These are phyloP conservation scores for Cynodonichthys magdalenae DNA, from an alignment of 2,797 vertebrate genomes.

Conservation along the genomic window DNA sequence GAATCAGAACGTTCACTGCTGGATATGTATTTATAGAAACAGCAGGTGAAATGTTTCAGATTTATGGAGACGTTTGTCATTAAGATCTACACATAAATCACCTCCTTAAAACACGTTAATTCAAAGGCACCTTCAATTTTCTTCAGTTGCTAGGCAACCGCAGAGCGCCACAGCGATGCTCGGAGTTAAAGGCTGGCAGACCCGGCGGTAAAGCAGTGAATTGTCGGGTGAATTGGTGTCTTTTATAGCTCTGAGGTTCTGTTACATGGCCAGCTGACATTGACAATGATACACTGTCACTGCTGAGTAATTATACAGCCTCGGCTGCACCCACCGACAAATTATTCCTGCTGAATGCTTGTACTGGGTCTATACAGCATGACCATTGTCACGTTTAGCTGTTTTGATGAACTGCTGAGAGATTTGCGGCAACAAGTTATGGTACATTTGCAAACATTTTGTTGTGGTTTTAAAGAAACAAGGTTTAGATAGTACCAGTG, in stretches of 20 bases:
- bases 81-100: conserved; percentile 54
- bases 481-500: too few species aligned
- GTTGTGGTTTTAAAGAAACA: conserved; percentile 2
- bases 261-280: conserved; percentile 62
- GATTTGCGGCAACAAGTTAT: conserved; percentile 8
- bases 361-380: conserved; percentile 9
- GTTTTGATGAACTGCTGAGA: conserved; percentile 3
- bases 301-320: conserved; percentile 59
- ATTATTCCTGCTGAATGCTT: conserved; percentile 24
- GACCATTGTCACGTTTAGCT: conserved; percentile 9
- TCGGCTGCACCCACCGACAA: conserved; percentile 32
- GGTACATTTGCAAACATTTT: neutral
- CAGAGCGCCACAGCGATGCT: conserved; percentile 58
- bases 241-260: conserved; percentile 62
- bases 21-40: conserved; percentile 15
- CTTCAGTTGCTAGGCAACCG: conserved; percentile 82
- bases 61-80: conserved; percentile 65
- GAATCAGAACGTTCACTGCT: conserved; percentile 39
- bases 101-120: conserved; percentile 66
- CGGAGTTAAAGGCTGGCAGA: conserved; percentile 64
- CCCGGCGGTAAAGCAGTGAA: conserved; percentile 46
- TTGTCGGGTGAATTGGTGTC: conserved; percentile 69
- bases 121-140: conserved; percentile 74
- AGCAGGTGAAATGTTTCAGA: conserved; percentile 24
- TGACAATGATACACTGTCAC: conserved; percentile 65